Base-by-base conservation (phyloP, 2,797 vertebrate genomes). In the Thunnus albacares region DNA sequence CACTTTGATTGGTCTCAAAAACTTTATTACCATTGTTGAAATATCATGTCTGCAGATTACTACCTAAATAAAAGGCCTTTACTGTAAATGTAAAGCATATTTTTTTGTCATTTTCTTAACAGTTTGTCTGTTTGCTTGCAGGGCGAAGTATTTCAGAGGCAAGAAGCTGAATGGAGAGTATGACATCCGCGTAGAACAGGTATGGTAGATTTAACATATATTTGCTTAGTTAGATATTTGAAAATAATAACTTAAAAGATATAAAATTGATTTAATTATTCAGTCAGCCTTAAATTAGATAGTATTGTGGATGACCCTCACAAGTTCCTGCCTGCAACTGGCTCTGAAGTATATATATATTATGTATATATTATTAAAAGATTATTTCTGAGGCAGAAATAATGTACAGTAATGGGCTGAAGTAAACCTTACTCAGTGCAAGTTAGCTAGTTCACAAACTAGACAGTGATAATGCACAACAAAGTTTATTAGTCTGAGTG, bases 151-250 rank as follows among this genome's bases (percentile, higher is more conserved):
- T 89, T 99, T 99, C 93, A 93, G 97, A 56, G 97, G 97, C 38
- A 98, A 97, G 95, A 99, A 97, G 89, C 95, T 99, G 90, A 97
- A 97, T 17, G 98, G 96, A 75, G 98, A 99, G 57, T 96, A 96
- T 60, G 98, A 99, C 88, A 98, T 99, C 79, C 96, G 97, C 28
- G 97, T 99, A 86, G 98, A 99, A 84, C 98, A 99, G 98, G 98
- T 99, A 94, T 89, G 94, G 91, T 81, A 15, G 3, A 15, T 74
- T 22, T 28, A 43, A 45, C 43, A 11, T 30, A 0, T 17, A 30
- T 59, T 64, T 43, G 6, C 20, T 30, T 18, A 0, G 6, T 47
- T 17, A 53, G 17, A 53, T 12, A 38, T 62, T 35, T 56, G 28
- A 30, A 30, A 33, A 33, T 33, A 6, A 33, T 33, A 11, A 68